Evolutionary conservation across 2,113 vertebrate species (phyloP), one percentile per base, ranked within the genome.

Genomic region (Eudyptes chrysolophus): DNA sequence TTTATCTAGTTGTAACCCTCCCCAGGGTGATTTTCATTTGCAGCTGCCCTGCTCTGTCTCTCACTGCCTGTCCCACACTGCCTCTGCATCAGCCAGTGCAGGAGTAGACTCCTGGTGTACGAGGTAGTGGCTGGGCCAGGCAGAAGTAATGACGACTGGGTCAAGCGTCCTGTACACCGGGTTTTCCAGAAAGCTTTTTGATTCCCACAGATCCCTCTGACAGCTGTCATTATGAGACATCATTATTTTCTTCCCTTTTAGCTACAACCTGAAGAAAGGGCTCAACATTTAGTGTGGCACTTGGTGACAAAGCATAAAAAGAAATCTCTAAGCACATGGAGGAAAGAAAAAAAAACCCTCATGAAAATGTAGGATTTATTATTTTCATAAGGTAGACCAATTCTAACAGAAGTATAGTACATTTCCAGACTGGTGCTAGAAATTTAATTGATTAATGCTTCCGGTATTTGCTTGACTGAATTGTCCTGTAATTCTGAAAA

Each of bases 1-100:
- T 98, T 98, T 98, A 99, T 99, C 98, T 98, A 97, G 98, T 98
- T 98, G 98, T 97, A 99, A 98, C 97, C 97, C 96, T 98, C 98
- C 98, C 98, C 92, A 94, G 98, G 98, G 98, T 98, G 98, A 97
- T 98, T 98, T 98, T 98, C 96, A 97, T 98, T 98, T 98, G 98
- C 98, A 98, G 98, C 98, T 98, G 98, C 98, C 98, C 98, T 94
- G 97, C 84, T 98, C 97, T 86, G 97, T 98, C 97, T 98, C 98
- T 98, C 97, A 16, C 95, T 81, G 97, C 95, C 92, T 96, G 97
- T 98, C 98, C 98, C 97, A 93, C 71, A 9, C 97, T 68, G 86
- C 95, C 74, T 84, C 74, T 1, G 44, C 71, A 10, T 94, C 87
- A 92, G 97, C 94, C 96, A 84, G 89, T 19, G 15, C 89, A 55